Base-by-base conservation (phyloP, 2,888 invertebrate genomes). In the Trichacis sp. region DNA sequence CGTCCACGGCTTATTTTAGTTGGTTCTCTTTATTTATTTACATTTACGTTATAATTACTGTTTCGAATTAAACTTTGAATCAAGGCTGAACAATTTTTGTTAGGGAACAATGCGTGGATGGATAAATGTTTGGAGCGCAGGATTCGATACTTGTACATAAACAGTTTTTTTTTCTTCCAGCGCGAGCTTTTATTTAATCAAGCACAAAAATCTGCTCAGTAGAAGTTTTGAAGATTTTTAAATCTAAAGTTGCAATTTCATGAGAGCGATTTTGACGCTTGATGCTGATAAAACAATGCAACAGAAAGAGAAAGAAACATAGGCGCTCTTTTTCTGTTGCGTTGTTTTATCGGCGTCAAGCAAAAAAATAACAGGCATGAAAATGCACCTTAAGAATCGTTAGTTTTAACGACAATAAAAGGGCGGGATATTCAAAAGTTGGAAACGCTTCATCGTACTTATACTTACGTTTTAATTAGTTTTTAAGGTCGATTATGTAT, bases 381-480 rank as follows among this genome's bases (percentile, higher is more conserved):
- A n/a, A n/a, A n/a, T n/a, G n/a, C n/a, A n/a, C n/a, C n/a, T n/a
- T n/a, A n/a, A n/a, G n/a, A n/a, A n/a, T n/a, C n/a, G n/a, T n/a
- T n/a, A n/a, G n/a, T n/a, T n/a, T n/a, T n/a, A n/a, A 46, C 38
- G 33, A 40, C 29, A 19, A 55, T n/a, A 50, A 18, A 40, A 55
- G 24, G 9, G 14, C 30, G 38, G 8, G 47, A 48, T 15, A n/a
- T 20, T 24, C 11, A 14, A 5, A 19, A 19, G 14, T 42, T 73
- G 18, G 71, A 70, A 73, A 73, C 69, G 60, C 66, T 70, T 69
- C 60, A 69, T 38, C 69, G 76, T 78, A 78, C 74, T 77, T 76
- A 77, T 69, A 60, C 64, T 70, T 73, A 71, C 64, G 55, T 71
- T 69, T 75, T 71, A 71, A 73, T 71, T 76, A 75, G 73, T 71